A percentile compares a stretch with the other conserved stretches of the same genome.
Evolutionary conservation across 2,888 invertebrate genomes (phyloP).

Genomic region (Biston betularia): DNA sequence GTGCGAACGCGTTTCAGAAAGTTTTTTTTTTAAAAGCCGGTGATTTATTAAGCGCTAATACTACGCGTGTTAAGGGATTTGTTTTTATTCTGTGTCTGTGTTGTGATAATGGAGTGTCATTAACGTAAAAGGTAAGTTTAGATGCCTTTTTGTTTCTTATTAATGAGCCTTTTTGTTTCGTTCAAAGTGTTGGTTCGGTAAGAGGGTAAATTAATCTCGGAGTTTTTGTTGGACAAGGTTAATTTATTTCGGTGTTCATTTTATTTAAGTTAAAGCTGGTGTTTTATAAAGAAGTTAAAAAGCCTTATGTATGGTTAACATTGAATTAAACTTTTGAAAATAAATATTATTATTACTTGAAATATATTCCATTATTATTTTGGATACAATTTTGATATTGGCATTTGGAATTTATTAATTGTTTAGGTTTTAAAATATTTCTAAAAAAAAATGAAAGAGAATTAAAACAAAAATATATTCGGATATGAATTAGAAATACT

Average conservation of each 20-base stretch:
- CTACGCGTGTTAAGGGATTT: constrained; percentile 57
- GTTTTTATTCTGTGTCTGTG: constrained; percentile 51
- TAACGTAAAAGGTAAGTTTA: constrained; percentile 72
- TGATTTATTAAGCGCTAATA: constrained; percentile 46
- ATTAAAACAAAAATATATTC: too few relatives aligned
- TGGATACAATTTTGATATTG: too few relatives aligned
- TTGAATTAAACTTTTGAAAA: background rate
- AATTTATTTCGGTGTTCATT: constrained; percentile 22
- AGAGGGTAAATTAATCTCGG: constrained; percentile 27
- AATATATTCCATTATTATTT: background rate
- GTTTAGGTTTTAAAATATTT: too few relatives aligned
- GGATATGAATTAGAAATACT: too few relatives aligned
- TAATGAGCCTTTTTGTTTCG: constrained; percentile 61
- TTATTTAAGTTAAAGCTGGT: background rate
- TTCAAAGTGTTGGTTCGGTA: constrained; percentile 30
- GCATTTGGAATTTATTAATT: too few relatives aligned
- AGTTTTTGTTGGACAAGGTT: constrained; percentile 19
- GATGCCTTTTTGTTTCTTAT: constrained; percentile 55
- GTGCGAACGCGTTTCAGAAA: constrained; percentile 58
- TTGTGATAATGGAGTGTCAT: constrained; percentile 74
- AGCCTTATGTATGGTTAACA: background rate
- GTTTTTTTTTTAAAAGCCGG: constrained; percentile 38
- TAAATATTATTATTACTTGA: background rate
- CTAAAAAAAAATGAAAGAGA: too few relatives aligned
- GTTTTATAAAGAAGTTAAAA: background rate